Percentiles rank a stretch among this genome's conserved stretches.
Evolutionary conservation across 2,888 invertebrate species (phyloP).

Genomic region (Steromphala cineraria): DNA sequence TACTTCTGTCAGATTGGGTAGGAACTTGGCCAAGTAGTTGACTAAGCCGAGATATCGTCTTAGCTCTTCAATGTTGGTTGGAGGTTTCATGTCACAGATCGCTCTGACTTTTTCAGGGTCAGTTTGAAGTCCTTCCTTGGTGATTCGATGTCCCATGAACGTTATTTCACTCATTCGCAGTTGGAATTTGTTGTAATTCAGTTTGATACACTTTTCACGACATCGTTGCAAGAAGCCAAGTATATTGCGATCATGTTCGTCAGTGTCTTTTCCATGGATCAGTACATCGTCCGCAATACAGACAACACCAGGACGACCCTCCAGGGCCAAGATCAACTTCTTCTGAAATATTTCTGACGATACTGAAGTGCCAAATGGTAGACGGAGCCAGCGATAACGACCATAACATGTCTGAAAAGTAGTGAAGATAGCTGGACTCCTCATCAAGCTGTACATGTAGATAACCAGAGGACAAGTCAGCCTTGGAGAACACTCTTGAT

Average conservation of each 20-base stretch:
- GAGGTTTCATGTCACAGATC: constrained; percentile 34
- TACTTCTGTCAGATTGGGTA: constrained; percentile 33
- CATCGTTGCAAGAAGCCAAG: constrained; percentile 30
- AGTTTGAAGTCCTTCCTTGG: constrained; percentile 32
- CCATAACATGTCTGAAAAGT: too few relatives aligned
- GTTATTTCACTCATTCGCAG: constrained; percentile 15
- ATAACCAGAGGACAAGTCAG: constrained; percentile 38
- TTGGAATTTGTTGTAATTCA: constrained; percentile 32
- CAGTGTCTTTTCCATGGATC: constrained; percentile 31
- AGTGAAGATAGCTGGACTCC: constrained; percentile 36
- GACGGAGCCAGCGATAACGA: too few relatives aligned
- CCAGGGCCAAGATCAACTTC: constrained; percentile 34
- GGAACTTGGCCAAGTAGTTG: constrained; percentile 36
- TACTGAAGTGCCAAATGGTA: too few relatives aligned
- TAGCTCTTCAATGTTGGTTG: constrained; percentile 29
- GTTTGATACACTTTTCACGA: constrained; percentile 30
- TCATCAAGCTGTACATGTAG: constrained; percentile 40
- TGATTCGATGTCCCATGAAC: too few relatives aligned
- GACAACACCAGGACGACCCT: constrained; percentile 36
- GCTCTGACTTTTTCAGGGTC: constrained; percentile 40
- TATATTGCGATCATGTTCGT: too few relatives aligned
- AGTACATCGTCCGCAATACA: constrained; percentile 41
- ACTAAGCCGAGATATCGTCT: too few relatives aligned
- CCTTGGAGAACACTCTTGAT: constrained; percentile 37
- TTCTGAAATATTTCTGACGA: too few relatives aligned